phyloP scores from a whole-genome alignment of 2,888 invertebrate species.

The Chrysina gloriosa region DNA sequence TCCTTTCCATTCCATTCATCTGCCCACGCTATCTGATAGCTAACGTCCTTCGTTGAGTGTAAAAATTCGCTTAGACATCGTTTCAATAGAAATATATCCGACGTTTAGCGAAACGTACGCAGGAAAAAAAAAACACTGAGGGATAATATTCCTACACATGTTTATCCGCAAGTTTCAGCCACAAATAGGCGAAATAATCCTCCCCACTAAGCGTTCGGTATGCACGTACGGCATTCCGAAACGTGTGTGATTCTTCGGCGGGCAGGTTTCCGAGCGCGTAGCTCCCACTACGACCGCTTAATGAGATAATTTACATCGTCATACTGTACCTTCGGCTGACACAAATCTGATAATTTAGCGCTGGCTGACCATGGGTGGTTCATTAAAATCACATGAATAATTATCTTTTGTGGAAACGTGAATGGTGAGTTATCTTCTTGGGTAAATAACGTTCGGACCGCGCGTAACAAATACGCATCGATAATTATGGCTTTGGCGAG shows the following conservation, averaged over 20 bases:
- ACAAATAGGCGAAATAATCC: constrained; percentile 33
- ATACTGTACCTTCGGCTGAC: constrained; percentile 52
- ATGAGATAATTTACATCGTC: constrained; percentile 54
- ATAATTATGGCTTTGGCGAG: constrained; percentile 34
- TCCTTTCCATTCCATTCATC: too few species aligned
- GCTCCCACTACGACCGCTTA: constrained; percentile 35
- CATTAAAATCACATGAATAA: constrained; percentile 53
- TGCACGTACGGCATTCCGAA: constrained; percentile 15
- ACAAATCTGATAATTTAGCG: constrained; percentile 55
- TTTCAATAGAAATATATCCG: neutral
- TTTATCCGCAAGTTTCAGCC: constrained; percentile 13
- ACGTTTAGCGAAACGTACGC: neutral
- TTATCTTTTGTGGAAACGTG: constrained; percentile 43
- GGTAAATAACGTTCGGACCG: constrained; percentile 28
- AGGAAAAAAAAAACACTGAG: neutral
- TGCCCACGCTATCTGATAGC: too few species aligned
- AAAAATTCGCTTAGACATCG: neutral
- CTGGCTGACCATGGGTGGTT: constrained; percentile 53
- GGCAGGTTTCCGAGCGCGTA: constrained; percentile 39
- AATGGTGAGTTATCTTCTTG: constrained; percentile 35
- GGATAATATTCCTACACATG: constrained; percentile 24
- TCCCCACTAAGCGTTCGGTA: constrained; percentile 3
- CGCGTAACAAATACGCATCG: constrained; percentile 34
- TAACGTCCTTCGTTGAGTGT: too few species aligned
- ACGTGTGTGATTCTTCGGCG: neutral